A percentile compares a stretch with the other conserved stretches of the same genome.
These are phyloP conservation scores for Lepus americanus DNA, from an alignment of 2,113 vertebrate species.

Conservation along the genomic window DNA sequence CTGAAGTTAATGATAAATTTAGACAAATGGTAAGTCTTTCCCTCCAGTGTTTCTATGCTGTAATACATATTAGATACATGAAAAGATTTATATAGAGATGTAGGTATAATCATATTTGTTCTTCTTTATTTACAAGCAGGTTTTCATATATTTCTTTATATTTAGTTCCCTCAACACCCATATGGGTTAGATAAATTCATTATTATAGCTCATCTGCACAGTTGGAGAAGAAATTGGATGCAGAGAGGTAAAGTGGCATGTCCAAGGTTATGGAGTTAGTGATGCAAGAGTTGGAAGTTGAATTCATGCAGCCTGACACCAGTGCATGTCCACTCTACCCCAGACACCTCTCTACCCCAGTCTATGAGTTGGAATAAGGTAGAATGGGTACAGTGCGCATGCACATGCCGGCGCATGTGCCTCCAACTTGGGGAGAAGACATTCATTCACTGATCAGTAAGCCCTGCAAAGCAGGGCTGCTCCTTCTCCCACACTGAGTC, in stretches of 20 bases:
- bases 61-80: not conserved
- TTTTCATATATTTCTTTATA: not conserved
- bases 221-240: not conserved
- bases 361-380: not conserved
- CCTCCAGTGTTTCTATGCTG: not conserved
- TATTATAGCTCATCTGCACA: not conserved
- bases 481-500: too few species aligned
- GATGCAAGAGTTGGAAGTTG: not conserved
- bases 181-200: not conserved
- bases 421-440: too few species aligned
- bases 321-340: not conserved
- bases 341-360: not conserved
- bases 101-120: not conserved
- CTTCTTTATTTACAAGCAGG: not conserved
- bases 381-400: not conserved
- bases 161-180: not conserved
- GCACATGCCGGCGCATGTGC: too few species aligned
- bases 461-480: too few species aligned
- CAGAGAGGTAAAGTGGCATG: not conserved
- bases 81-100: not conserved
- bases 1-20: slow-evolving; percentile 6
- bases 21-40: not conserved
- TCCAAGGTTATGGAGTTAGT: not conserved
- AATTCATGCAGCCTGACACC: not conserved
- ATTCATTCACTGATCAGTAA: too few species aligned